Percentiles rank a stretch among this genome's conserved stretches.
Evolutionary conservation across 2,888 invertebrate genomes (phyloP).

Genomic region (Drepanosiphum platanoidis): DNA sequence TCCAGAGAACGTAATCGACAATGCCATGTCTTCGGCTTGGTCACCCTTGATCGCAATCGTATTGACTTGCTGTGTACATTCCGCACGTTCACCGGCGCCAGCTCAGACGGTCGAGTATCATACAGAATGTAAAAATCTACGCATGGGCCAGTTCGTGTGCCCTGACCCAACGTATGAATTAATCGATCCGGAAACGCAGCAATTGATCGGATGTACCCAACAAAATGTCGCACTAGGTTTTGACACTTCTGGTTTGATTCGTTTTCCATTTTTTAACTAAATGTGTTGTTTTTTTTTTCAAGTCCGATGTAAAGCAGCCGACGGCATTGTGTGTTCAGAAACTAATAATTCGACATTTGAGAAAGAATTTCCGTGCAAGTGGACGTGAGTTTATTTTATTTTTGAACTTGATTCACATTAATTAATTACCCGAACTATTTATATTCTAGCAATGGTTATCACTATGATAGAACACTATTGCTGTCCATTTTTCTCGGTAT

Average conservation of each 20-base stretch:
- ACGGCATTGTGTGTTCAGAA: constrained; percentile 83
- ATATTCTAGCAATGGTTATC: constrained; percentile 91
- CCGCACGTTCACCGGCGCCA: background rate
- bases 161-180: constrained; percentile 78
- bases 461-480: constrained; percentile 88
- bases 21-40: constrained; percentile 17
- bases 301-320: constrained; percentile 86
- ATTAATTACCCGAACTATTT: constrained; percentile 65
- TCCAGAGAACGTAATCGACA: background rate
- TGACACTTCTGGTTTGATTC: background rate
- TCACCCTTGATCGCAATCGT: background rate
- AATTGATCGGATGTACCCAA: constrained; percentile 80
- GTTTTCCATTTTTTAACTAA: constrained; percentile 27
- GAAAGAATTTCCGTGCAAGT: constrained; percentile 87
- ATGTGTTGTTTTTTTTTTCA: constrained; percentile 65
- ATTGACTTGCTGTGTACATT: constrained; percentile 10
- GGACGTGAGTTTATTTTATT: constrained; percentile 81
- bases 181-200: constrained; percentile 90
- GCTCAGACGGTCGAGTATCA: background rate
- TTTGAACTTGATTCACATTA: constrained; percentile 30
- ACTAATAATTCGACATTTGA: constrained; percentile 83
- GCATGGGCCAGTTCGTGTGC: constrained; percentile 84
- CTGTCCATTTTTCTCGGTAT: constrained; percentile 97
- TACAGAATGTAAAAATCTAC: constrained; percentile 76
- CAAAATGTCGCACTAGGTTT: constrained; percentile 83